Base-by-base conservation (phyloP, 1,140 invertebrate species). In the Ostrea denselamellosa region DNA sequence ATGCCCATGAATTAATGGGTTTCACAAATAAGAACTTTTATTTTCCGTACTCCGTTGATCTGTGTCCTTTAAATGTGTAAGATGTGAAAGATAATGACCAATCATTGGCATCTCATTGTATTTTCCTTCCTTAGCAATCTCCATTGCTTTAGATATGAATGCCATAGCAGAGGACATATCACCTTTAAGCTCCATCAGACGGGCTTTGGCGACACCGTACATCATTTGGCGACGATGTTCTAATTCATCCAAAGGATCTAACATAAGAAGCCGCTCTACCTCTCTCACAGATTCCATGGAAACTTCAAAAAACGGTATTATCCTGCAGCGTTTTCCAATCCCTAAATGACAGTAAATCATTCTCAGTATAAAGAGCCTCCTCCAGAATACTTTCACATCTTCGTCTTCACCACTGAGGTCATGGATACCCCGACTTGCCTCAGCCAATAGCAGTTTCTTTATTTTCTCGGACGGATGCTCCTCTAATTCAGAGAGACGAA, bases 171-270 rank as follows among this genome's bases (percentile, higher is more conserved):
- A 12, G 2, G 71, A 52, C 56, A 82, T 77, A 0, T 85, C 8
- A 1, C 56, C 22, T 58, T 81, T 85, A 14, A 62, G 58, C n/a
- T 88, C 68, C 28, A 44, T n/a, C 0, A 85, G n/a, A 28, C 87
- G 71, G 10, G 87, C 87, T 65, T 28, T 85, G 0, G 87, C 87
- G 44, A 88, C 87, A n/a, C 54, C 53, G 14, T 85, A 81, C 22
- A 88, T 85, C 87, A 88, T 88, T 82, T 88, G 65, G 51, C 84
- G 65, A 52, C 87, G 52, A 44, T 85, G 83, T 81, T 88, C 87
- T 53, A 88, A 62, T 19, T 85, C 28, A 17, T 71, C 68, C 8
- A 85, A 28, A 17, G n/a, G 2, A 25, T 81, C 54, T 17, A 81
- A 17, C 10, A 71, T 9, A 22, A 88, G 53, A 2, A 88, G 54